A percentile compares a stretch with the other conserved stretches of the same genome.
phyloP scores from a whole-genome alignment of 2,113 vertebrate species.

The Paramormyrops kingsleyae region DNA sequence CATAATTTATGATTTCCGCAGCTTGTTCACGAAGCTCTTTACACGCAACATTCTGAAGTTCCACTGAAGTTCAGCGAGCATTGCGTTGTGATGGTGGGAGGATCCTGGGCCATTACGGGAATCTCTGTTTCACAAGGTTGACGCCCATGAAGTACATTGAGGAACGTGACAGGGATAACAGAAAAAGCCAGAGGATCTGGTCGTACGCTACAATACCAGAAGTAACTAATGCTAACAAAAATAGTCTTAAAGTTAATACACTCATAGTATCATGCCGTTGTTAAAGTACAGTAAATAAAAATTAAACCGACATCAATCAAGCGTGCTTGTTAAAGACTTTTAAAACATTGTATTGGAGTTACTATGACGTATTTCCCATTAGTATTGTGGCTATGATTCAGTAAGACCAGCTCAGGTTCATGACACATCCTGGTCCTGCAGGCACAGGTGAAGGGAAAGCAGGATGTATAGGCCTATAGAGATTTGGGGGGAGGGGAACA shows the following conservation, averaged over 20 bases:
- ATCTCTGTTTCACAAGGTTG: neutral
- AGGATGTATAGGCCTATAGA: neutral
- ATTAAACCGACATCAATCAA: neutral
- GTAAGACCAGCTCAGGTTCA: neutral
- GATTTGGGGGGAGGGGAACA: too few species aligned
- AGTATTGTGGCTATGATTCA: neutral
- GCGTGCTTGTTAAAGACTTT: neutral
- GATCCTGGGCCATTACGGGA: constrained; percentile 3
- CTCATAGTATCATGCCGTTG: neutral
- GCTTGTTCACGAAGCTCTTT: neutral
- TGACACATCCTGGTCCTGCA: neutral
- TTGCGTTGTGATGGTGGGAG: neutral
- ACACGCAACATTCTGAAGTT: neutral
- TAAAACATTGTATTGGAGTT: neutral
- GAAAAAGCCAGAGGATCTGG: neutral
- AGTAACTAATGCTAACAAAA: neutral
- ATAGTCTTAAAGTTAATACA: neutral
- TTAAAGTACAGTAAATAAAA: neutral
- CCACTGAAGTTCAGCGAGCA: too few species aligned
- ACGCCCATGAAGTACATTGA: neutral
- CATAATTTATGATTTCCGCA: neutral
- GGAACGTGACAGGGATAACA: neutral
- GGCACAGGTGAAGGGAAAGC: neutral
- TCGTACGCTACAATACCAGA: neutral
- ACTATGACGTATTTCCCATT: neutral